Evolutionary conservation across 2,888 invertebrate species (phyloP), one percentile per base, ranked within the genome.

Genomic region (Sialis fuliginosa): DNA sequence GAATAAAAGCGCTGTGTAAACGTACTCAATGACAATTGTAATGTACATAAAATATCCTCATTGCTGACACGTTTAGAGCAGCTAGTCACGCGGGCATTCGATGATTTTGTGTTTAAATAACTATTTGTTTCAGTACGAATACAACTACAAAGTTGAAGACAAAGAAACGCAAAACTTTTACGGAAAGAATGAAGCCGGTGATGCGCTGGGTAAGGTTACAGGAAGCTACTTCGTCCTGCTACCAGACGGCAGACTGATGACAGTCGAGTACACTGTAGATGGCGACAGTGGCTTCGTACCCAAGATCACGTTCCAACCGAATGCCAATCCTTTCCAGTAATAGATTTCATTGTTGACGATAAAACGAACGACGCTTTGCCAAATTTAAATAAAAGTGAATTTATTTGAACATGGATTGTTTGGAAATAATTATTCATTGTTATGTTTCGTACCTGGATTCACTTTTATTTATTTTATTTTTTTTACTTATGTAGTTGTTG

Each of bases 61-160:
- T n/a, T n/a, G n/a, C n/a, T n/a, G n/a, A n/a, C 4, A 22, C 4
- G 22, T 22, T 22, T 22, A 22, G 22, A 22, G 22, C 22, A 22
- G 22, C 22, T 22, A 22, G 22, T 22, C 22, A 4, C 22, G 22
- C 22, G 4, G 22, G 22, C 22, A 22, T 22, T 22, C 22, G 4
- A 2, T 4, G 22, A 22, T 22, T 22, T 22, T 22, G 22, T 22
- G 4, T 2, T 22, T 4, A 22, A 22, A 22, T 22, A 22, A 22
- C 22, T 22, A 22, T 22, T 22, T 22, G 22, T 22, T 22, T 22
- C 68, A 82, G 82, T 81, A 81, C 57, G 75, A 79, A 61, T 81
- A 77, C 64, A 72, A 79, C 62, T 83, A 80, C 62, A 79, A 79
- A 63, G 81, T 83, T 31, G 79, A 81, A 59, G 80, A 81, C 59